These are phyloP conservation scores for Oncorhynchus gorbuscha DNA, from an alignment of 2,113 vertebrate species.

Conservation along the genomic window DNA sequence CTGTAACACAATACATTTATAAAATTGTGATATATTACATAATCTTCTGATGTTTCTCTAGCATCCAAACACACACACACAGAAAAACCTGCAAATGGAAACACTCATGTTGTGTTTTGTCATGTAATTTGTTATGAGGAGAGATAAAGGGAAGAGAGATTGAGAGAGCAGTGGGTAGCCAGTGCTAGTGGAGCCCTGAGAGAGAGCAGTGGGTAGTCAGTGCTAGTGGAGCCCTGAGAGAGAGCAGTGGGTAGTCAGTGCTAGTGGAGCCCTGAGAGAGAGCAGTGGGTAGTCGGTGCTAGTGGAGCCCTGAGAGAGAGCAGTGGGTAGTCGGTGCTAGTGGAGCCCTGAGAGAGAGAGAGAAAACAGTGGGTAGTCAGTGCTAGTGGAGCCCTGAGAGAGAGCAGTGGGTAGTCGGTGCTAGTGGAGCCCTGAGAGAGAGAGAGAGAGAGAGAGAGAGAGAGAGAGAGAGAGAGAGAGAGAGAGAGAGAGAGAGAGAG, in stretches of 20 bases:
- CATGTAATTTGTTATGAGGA: constrained; percentile 59
- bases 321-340: neutral
- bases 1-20: no score
- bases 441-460: no score
- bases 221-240: constrained; percentile 8
- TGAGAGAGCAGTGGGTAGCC: neutral
- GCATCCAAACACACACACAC: neutral
- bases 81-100: constrained; percentile 54
- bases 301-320: constrained; percentile 4
- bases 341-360: constrained; percentile 10
- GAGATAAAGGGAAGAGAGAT: neutral
- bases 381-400: constrained; percentile 6
- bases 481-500: constrained; percentile 4
- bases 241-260: constrained; percentile 1
- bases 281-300: neutral
- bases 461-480: no score
- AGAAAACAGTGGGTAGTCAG: neutral
- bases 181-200: constrained; percentile 5
- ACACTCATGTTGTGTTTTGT: constrained; percentile 59
- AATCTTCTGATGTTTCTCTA: neutral
- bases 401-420: neutral
- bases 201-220: neutral
- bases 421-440: constrained; percentile 9
- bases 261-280: constrained; percentile 9
- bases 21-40: no score